These are phyloP conservation scores for Ptiloglossa arizonensis DNA, from an alignment of 1,140 invertebrate genomes.

Conservation along the genomic window DNA sequence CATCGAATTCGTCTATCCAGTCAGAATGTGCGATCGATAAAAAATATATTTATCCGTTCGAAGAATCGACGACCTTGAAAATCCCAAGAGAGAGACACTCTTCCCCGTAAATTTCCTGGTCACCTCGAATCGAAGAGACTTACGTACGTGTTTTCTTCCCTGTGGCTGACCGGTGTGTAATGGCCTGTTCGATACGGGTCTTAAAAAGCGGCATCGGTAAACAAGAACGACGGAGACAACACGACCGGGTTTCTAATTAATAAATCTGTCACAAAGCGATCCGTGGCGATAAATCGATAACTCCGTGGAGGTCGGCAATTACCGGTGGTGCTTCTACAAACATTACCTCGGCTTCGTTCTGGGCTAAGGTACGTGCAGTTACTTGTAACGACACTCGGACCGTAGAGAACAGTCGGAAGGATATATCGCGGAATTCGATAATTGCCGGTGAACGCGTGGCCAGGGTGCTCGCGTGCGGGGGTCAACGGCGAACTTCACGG, in stretches of 20 bases:
- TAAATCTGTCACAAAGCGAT: conserved; percentile 34
- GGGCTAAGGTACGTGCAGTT: conserved; percentile 39
- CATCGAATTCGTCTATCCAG: no score
- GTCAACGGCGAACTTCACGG: conserved; percentile 60
- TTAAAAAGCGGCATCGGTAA: conserved; percentile 1
- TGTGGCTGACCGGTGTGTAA: no score
- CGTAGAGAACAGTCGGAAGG: conserved; percentile 40
- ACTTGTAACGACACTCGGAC: conserved; percentile 43
- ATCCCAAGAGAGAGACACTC: no score
- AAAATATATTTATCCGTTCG: no score
- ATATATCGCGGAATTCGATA: conserved; percentile 65
- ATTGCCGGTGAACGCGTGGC: conserved; percentile 60
- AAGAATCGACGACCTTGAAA: no score
- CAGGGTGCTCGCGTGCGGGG: conserved; percentile 51
- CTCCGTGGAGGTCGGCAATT: conserved; percentile 21
- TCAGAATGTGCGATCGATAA: no score
- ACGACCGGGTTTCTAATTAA: conserved; percentile 24
- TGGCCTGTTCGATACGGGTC: no score
- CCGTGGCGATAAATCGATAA: conserved; percentile 43
- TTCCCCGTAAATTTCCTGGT: no score
- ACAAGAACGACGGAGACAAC: no score
- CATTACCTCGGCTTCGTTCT: conserved; percentile 23
- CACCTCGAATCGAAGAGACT: no score
- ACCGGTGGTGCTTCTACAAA: conserved; percentile 40
- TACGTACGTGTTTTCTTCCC: neutral